A percentile compares a stretch with the other conserved stretches of the same genome.
Conservation (phyloP, 2,888 invertebrate species). For the Empis stercorea region DNA sequence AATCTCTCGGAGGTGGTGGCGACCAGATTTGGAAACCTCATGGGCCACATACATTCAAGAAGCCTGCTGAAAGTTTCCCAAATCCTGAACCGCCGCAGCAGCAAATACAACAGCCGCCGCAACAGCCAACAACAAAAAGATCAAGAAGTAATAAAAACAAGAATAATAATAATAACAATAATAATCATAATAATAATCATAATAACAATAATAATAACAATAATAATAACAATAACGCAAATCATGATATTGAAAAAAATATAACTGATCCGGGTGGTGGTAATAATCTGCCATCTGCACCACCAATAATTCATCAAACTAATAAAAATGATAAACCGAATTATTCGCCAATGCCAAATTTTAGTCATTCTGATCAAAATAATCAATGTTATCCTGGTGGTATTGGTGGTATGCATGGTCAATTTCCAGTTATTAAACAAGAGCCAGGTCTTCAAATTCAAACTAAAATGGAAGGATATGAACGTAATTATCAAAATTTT, state of each 20-base stretch:
- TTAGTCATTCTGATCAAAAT: conserved; percentile 17
- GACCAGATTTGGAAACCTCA: conserved; percentile 37
- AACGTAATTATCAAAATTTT: conserved; percentile 37
- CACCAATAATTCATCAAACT: conserved; percentile 4
- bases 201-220: conserved; percentile 23
- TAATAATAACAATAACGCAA: conserved; percentile 22
- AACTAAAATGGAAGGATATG: conserved; percentile 36
- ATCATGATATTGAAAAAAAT: conserved; percentile 25
- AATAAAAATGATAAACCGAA: conserved; percentile 13
- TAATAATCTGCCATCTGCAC: conserved; percentile 7
- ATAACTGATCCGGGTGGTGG: conserved; percentile 34
- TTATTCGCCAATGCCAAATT: conserved; percentile 13
- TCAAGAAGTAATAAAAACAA: conserved; percentile 19
- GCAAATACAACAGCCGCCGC: conserved; percentile 20
- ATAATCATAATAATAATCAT: conserved; percentile 18
- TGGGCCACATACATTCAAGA: conserved; percentile 29
- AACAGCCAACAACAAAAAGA: not conserved
- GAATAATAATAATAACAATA: conserved; percentile 25
- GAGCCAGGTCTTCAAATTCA: conserved; percentile 30
- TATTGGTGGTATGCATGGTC: conserved; percentile 22
- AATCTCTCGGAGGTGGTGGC: conserved; percentile 44
- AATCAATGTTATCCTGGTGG: conserved; percentile 19
- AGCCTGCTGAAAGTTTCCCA: conserved; percentile 24
- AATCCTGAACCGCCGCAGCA: conserved; percentile 21
- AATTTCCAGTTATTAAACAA: conserved; percentile 28